phyloP scores from a whole-genome alignment of 2,113 vertebrate species.

The Nothobranchius furzeri region DNA sequence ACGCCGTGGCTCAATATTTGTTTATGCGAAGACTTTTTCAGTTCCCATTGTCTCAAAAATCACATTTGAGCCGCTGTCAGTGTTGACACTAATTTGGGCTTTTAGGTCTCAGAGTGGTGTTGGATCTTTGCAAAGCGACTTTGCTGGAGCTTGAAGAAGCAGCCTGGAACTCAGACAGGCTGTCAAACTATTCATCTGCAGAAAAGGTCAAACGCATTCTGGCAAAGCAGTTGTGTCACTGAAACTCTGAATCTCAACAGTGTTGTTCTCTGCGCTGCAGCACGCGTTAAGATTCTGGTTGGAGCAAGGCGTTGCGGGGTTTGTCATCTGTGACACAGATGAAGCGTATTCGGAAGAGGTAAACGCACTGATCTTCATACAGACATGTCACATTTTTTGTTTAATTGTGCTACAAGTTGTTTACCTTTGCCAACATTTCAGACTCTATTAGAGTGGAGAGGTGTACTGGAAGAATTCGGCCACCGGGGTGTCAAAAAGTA shows the following conservation, averaged over 20 bases:
- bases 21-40: too few relatives aligned
- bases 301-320: conserved; percentile 74
- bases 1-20: too few relatives aligned
- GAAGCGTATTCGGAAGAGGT: conserved; percentile 71
- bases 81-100: neutral
- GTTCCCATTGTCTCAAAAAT: too few relatives aligned
- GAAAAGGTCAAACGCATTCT: conserved; percentile 37
- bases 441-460: conserved; percentile 70
- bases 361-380: neutral
- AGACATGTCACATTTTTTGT: neutral
- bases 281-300: conserved; percentile 70
- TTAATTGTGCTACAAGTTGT: neutral
- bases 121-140: conserved; percentile 72
- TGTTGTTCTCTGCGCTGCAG: conserved; percentile 38
- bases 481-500: conserved; percentile 65
- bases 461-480: conserved; percentile 62
- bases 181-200: conserved; percentile 8
- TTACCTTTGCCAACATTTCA: conserved; percentile 37
- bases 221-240: neutral
- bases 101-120: conserved; percentile 72
- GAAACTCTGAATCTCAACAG: neutral
- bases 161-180: conserved; percentile 1
- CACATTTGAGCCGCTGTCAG: too few relatives aligned
- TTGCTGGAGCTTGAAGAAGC: conserved; percentile 15
- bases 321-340: conserved; percentile 76